Evolutionary conservation across 2,797 vertebrate genomes (phyloP), one percentile per base, ranked within the genome.

Genomic region (Tachyglossus aculeatus): DNA sequence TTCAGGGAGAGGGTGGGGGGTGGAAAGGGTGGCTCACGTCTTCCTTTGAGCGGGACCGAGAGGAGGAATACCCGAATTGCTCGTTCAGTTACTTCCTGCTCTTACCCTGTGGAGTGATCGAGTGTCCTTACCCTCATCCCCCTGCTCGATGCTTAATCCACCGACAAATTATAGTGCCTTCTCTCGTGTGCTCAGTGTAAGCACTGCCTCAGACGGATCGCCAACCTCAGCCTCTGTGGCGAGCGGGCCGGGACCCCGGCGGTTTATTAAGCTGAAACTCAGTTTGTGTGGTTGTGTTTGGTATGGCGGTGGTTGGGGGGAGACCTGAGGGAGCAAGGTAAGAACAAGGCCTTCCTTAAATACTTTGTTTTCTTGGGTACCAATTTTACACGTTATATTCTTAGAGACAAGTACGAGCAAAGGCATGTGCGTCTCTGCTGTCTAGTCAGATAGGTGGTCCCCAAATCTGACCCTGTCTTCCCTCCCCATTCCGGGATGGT

Each of bases 301-400:
- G 7, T 33, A 29, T 16, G 39, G 32, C 0, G 13, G n/a, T 51
- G 37, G 48, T 15, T 48, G 44, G 55, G 67, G 61, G 38, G 56
- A 67, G 51, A 64, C 14, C 56, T 67, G 47, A 44, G 5, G 18
- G 61, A 61, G 65, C 71, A 72, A 70, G 77, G 64, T 67, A 66
- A 74, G 45, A 34, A 69, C n/a, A 47, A 52, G 25, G 48, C 61
- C 41, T 74, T 54, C 36, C 19, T 7, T 58, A n/a, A 13, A 69
- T 74, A 27, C 47, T 56, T 40, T 64, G 52, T 75, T 79, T 76
- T 60, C 71, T 77, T 73, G 44, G 47, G 29, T 62, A 38, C 44
- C 7, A 18, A 6, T 71, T n/a, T n/a, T 27, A 1, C 36, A 15
- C 31, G 4, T 9, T 70, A 64, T 58, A 16, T 76, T 34, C 45